Evolutionary conservation across 2,888 invertebrate species (phyloP).

Genomic region (Ligdia adustata): DNA sequence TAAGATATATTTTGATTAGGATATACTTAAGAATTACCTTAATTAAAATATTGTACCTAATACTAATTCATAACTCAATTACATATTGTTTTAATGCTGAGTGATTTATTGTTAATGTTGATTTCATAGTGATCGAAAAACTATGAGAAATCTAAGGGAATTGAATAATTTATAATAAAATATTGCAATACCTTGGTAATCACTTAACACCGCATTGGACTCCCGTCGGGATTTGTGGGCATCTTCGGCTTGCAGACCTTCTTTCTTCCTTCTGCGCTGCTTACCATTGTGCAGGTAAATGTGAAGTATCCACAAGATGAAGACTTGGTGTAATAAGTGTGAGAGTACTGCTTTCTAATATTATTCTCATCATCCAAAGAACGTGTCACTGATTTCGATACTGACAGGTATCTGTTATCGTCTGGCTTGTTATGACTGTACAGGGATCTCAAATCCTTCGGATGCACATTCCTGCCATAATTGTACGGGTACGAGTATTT

Average conservation of each 20-base stretch:
- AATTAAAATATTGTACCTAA: background rate
- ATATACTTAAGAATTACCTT: too few species aligned
- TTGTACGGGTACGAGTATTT: conserved; percentile 60
- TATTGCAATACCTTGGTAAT: too few species aligned
- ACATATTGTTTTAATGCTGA: too few species aligned
- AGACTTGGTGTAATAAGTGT: conserved; percentile 93
- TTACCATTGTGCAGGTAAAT: conserved; percentile 92
- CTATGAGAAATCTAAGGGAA: too few species aligned
- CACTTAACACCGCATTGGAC: conserved; percentile 84
- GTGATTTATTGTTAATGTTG: too few species aligned
- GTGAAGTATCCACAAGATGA: conserved; percentile 95
- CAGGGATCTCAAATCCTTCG: conserved; percentile 68
- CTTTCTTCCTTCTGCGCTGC: conserved; percentile 89
- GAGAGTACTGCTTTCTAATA: conserved; percentile 89
- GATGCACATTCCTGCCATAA: conserved; percentile 57
- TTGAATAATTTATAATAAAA: too few species aligned
- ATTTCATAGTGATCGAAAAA: too few species aligned
- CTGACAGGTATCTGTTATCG: conserved; percentile 89
- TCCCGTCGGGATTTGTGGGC: conserved; percentile 90
- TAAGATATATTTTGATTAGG: too few species aligned
- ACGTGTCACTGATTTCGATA: conserved; percentile 91
- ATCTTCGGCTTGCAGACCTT: conserved; percentile 93
- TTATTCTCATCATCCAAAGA: conserved; percentile 85
- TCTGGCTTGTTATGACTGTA: conserved; percentile 62
- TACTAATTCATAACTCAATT: background rate